Percentiles rank a stretch among this genome's conserved stretches.
phyloP scores from a whole-genome alignment of 2,888 invertebrate species.

The Zeuzera pyrina region DNA sequence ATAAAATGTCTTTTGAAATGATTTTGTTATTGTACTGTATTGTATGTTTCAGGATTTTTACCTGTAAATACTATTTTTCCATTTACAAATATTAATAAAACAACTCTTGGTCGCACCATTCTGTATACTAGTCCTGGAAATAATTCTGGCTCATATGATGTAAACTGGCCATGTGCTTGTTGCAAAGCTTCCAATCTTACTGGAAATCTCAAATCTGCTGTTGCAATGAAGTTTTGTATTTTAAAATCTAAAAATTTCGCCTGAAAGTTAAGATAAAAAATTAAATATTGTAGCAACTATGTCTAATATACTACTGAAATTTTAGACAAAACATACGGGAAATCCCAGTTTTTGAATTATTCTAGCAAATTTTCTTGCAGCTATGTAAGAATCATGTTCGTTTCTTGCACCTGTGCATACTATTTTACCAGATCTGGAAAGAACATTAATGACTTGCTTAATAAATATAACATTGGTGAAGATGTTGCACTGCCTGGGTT shows the following conservation, averaged over 20 bases:
- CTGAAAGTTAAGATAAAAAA: too few species aligned
- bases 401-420: conserved; percentile 87
- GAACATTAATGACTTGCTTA: conserved; percentile 4
- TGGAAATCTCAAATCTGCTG: conserved; percentile 82
- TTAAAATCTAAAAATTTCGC: conserved; percentile 84
- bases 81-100: conserved; percentile 97
- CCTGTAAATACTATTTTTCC: conserved; percentile 98
- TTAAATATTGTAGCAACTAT: too few species aligned
- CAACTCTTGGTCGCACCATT: conserved; percentile 96
- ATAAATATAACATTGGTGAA: not conserved
- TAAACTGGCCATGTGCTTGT: conserved; percentile 83
- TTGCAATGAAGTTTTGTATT: conserved; percentile 84
- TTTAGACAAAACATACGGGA: conserved; percentile 73
- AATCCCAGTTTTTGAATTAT: conserved; percentile 88
- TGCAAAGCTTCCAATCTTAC: conserved; percentile 81
- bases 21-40: not conserved
- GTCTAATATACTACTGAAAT: too few species aligned
- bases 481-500: too few species aligned
- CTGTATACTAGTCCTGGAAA: conserved; percentile 99
- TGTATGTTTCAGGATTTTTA: conserved; percentile 18
- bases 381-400: conserved; percentile 83
- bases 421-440: conserved; percentile 82
- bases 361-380: conserved; percentile 85
- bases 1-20: not conserved
- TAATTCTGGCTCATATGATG: conserved; percentile 96